Base-by-base conservation (phyloP, 2,797 vertebrate genomes). In the Pygocentrus nattereri region DNA sequence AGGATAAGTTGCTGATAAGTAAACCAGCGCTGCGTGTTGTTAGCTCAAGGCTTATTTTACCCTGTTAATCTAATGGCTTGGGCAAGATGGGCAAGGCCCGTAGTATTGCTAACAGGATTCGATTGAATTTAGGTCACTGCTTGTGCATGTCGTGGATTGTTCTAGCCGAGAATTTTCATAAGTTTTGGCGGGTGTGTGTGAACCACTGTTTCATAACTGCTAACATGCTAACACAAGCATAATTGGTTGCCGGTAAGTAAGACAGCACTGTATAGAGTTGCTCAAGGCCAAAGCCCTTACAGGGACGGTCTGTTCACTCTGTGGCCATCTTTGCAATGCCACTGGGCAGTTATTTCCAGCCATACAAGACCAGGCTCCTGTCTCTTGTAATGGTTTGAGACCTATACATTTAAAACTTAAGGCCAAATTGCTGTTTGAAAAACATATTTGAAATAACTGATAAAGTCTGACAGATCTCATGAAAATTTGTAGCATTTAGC, bases 11-110 rank as follows among this genome's bases (percentile, higher is more conserved):
- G 72, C 76, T 10, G 7, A 12, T 44, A 10, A 44, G 41, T 10
- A 44, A 44, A 41, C 41, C 10, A 10, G 10, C 41, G 74, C 65
- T 27, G 67, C 65, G 25, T 73, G 69, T 0, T 34, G 52, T 68
- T 61, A 76, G 74, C 79, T 84, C 49, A 59, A 82, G 76, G 79
- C 79, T 76, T 77, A 82, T 62, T 79, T 86, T 81, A 69, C 73
- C 56, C 62, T 76, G 61, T 59, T 84, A 74, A 16, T 84, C 68
- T 56, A 18, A 44, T 44, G 41, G 11, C 11, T 64, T 74, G 72
- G 38, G 27, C 76, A 65, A 50, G 52, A 41, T 77, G 62, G 56
- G 52, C 23, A 47, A 34, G 34, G 71, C 62, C 70, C 80, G 64
- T 50, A 50, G 8, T 76, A 68, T 76, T 76, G 65, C 31, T 67